These are phyloP conservation scores for Botia almorhae DNA, from an alignment of 2,797 vertebrate genomes.

Conservation along the genomic window DNA sequence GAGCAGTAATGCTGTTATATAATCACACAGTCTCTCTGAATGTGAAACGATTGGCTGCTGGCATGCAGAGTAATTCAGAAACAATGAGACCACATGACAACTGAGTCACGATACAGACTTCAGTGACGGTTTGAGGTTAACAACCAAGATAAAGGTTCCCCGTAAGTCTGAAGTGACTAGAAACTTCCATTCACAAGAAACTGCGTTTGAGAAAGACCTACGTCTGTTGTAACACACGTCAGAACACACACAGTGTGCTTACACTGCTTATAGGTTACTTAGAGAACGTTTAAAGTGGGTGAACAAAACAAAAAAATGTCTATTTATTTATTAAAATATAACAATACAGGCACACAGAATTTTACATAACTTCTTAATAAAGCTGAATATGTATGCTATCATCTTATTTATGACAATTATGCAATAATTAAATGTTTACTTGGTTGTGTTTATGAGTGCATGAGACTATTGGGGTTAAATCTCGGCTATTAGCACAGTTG, in stretches of 20 bases:
- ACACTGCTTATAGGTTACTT: not conserved
- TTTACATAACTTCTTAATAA: not conserved
- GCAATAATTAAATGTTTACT: not conserved
- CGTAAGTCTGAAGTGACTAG: conserved; percentile 34
- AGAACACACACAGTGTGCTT: not conserved
- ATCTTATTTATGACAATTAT: not conserved
- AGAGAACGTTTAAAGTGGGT: not conserved
- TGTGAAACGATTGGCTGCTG: conserved; percentile 1
- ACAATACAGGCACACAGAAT: not conserved
- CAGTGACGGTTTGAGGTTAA: conserved; percentile 33
- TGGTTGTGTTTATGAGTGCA: not conserved
- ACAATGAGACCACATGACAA: conserved; percentile 22
- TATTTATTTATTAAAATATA: no score
- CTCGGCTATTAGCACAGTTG: no score
- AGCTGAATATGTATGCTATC: not conserved
- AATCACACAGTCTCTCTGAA: not conserved
- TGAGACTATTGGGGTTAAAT: no score
- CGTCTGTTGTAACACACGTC: conserved; percentile 2
- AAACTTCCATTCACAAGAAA: conserved; percentile 24
- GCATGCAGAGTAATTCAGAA: conserved; percentile 31
- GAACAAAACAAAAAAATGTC: no score
- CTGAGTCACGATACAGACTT: conserved; percentile 29
- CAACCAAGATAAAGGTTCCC: conserved; percentile 39
- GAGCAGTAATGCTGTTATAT: not conserved
- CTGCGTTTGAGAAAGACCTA: conserved; percentile 4